Evolutionary conservation across 2,797 vertebrate species (phyloP).

Genomic region (Sebastes hubbsi): DNA sequence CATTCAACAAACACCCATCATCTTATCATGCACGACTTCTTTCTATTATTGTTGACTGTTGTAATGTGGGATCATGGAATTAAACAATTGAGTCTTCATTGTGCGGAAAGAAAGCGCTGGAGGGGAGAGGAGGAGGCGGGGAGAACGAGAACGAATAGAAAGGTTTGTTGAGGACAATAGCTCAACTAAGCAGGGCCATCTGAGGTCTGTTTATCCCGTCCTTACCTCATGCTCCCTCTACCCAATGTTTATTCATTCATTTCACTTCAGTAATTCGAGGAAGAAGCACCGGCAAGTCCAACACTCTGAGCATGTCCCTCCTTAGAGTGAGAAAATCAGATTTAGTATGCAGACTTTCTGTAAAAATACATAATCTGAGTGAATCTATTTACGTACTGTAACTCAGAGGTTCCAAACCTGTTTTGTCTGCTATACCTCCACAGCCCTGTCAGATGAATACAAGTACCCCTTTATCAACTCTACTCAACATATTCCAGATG

Average conservation of each 20-base stretch:
- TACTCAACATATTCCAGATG: no score
- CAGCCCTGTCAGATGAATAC: no score
- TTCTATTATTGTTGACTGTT: slow-evolving; percentile 44
- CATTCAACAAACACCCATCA: neutral
- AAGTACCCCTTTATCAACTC: no score
- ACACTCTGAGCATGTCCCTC: neutral
- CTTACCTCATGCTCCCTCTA: slow-evolving; percentile 55
- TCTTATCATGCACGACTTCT: slow-evolving; percentile 27
- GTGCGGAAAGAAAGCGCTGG: slow-evolving; percentile 24
- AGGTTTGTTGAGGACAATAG: slow-evolving; percentile 68
- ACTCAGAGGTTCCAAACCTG: neutral
- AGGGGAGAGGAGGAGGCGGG: neutral
- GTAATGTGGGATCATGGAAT: slow-evolving; percentile 59
- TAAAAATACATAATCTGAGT: neutral
- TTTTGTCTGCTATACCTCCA: neutral
- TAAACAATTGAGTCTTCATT: slow-evolving; percentile 60
- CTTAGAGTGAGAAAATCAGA: neutral
- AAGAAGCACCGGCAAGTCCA: neutral
- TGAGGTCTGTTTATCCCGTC: slow-evolving; percentile 64
- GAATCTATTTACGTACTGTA: neutral
- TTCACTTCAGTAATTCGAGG: slow-evolving; percentile 33
- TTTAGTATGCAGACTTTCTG: slow-evolving; percentile 9
- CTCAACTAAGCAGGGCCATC: slow-evolving; percentile 51
- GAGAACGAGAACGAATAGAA: slow-evolving; percentile 8
- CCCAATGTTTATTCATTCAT: slow-evolving; percentile 48